Evolutionary conservation across 2,797 vertebrate species (phyloP), one percentile per base, ranked within the genome.

Genomic region (Ctenosaura bakeri): DNA sequence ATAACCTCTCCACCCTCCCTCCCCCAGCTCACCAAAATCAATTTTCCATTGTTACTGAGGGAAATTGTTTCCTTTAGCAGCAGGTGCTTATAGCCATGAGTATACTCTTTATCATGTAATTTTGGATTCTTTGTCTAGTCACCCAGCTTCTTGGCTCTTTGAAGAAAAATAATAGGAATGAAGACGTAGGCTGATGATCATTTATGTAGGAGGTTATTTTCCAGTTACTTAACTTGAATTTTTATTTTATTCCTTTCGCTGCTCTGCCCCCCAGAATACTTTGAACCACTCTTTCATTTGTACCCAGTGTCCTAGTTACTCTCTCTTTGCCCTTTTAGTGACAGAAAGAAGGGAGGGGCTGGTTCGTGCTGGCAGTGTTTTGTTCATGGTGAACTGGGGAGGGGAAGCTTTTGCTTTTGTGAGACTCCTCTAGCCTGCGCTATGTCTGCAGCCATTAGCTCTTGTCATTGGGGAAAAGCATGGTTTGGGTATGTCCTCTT

Each of bases 301-400:
- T 84, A 78, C 5, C 81, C 35, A 4, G 14, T 59, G 83, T 32
- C 52, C 35, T 74, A n/a, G 79, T 42, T 26, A n/a, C 38, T 83
- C 62, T 54, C n/a, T 32, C 13, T 71, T 73, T 86, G 64, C 66
- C 54, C 29, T 79, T 86, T 73, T 20, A 81, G 4, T 20, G 81
- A 52, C 22, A 71, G 54, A 38, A 32, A n/a, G 54, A 16, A 6
- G 52, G 32, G 12, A 20, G 10, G 2, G 64, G 32, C 3, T 78
- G n/a, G 18, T 81, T 90, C 62, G 18, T 78, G 74, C 32, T 85
- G 64, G 50, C 46, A 85, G n/a, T 88, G 74, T 46, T 62, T 76
- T 66, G 24, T 42, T 10, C 66, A 54, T 73, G 80, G 35, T 64
- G 83, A 18, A 77, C 29, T 26, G 38, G 50, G 54, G 52, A 62